A percentile compares a stretch with the other conserved stretches of the same genome.
phyloP scores from a whole-genome alignment of 2,888 invertebrate species.

The Campoletis raptor region DNA sequence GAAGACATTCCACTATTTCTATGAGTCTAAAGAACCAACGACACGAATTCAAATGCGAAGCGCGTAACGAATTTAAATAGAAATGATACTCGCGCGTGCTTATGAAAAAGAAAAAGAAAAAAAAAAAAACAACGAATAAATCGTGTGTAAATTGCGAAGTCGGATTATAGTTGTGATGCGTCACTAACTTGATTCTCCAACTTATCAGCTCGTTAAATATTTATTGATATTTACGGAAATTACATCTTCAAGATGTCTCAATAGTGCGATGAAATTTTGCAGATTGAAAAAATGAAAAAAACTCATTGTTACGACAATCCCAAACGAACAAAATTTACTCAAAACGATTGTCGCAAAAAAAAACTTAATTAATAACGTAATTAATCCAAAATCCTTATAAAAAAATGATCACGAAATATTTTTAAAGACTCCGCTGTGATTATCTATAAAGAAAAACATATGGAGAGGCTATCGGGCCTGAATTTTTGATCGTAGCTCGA shows the following conservation, averaged over 20 bases:
- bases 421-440: not conserved
- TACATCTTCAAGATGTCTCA: slow-evolving; percentile 9
- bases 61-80: not conserved
- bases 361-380: not conserved
- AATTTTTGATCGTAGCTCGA: not conserved
- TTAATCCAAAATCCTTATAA: not conserved
- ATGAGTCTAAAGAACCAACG: not conserved
- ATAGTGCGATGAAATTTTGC: not conserved
- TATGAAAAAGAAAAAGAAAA: not conserved
- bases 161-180: slow-evolving; percentile 9
- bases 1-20: not conserved
- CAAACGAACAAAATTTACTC: too few relatives aligned
- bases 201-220: not conserved
- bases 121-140: not conserved
- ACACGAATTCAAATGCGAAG: not conserved
- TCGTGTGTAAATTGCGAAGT: not conserved
- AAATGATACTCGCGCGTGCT: not conserved
- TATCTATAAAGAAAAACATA: not conserved
- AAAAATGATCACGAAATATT: not conserved
- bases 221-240: slow-evolving; percentile 16
- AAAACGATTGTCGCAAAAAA: not conserved
- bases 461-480: not conserved
- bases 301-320: not conserved
- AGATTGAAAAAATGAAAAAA: not conserved
- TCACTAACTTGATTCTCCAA: slow-evolving; percentile 3